These are phyloP conservation scores for Leptinotarsa juncta DNA, from an alignment of 2,888 invertebrate species.

Conservation along the genomic window DNA sequence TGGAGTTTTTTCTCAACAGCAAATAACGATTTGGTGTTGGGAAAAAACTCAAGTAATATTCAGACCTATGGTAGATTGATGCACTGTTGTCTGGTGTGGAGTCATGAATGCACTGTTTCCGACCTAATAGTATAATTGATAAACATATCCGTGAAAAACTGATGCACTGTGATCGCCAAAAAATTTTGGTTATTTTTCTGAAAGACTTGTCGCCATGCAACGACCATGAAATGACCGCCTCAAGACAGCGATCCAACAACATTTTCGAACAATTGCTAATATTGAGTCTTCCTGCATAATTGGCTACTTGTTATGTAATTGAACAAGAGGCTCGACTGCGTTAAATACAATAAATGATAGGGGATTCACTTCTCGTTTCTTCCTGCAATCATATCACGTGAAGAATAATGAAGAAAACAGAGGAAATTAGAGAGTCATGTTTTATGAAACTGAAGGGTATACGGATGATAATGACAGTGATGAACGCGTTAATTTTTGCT, in stretches of 20 bases:
- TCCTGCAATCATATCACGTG: constrained; percentile 26
- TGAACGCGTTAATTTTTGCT: neutral
- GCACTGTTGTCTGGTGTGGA: too few relatives aligned
- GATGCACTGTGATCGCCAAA: too few relatives aligned
- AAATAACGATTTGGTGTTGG: too few relatives aligned
- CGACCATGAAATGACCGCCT: constrained; percentile 41
- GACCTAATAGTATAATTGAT: too few relatives aligned
- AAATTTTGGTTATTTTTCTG: neutral
- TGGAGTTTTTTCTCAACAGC: too few relatives aligned
- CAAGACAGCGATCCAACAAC: constrained; percentile 53
- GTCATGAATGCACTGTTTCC: too few relatives aligned
- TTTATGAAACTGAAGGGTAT: constrained; percentile 3
- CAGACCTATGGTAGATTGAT: too few relatives aligned
- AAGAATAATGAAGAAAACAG: neutral
- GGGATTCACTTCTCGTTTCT: constrained; percentile 27
- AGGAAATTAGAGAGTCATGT: neutral
- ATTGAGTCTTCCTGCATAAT: constrained; percentile 53
- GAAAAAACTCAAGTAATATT: too few relatives aligned
- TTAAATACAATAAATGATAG: constrained; percentile 40
- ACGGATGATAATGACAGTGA: constrained; percentile 5
- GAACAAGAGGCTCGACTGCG: constrained; percentile 49
- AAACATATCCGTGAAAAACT: too few relatives aligned
- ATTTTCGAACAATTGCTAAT: constrained; percentile 55
- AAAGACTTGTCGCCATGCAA: constrained; percentile 18
- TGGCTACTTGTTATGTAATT: constrained; percentile 59